Base-by-base conservation (phyloP, 2,113 vertebrate species). In the Centropus bengalensis region DNA sequence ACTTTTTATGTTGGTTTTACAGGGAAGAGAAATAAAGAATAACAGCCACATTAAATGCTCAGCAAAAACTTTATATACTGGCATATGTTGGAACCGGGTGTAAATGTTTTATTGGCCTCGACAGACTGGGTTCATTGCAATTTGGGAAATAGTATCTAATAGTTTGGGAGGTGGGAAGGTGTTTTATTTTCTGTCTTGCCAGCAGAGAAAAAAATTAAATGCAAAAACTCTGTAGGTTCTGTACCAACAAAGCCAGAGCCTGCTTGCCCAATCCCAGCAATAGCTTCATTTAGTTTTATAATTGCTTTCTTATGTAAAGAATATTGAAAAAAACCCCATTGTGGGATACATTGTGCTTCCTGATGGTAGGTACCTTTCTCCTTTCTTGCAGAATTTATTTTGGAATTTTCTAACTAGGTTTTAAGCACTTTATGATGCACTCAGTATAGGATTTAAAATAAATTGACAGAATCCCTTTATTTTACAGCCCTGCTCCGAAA, bases 11-110 rank as follows among this genome's bases (percentile, higher is more conserved):
- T 83, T 12, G 4, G 5, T 82, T 84, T 88, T 28, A 8, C 15
- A 14, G 30, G 74, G 82, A 88, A 84, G 14, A 76, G 77, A 1
- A 0, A 51, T 90, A 88, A 96, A 93, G 69, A 90, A 2, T 94
- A 91, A 82, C 47, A 94, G 32, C 27, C 64, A 62, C 58, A 59
- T 93, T 88, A 96, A 96, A 91, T 77, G 49, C 63, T 93, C 73
- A 62, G 54, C 64, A 95, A 69, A 28, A 56, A 32, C 69, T 94
- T 96, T 76, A 84, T 93, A 49, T 69, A 62, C 44, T 74, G 81
- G 68, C 85, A 94, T 93, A 93, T 96, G 82, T n/a, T 70, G 62
- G 63, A 91, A 71, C 27, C 62, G 45, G 38, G 42, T 93, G 49
- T 51, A 84, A 90, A 78, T 64, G 76, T 85, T 91, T 60, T 86